Base-by-base conservation (phyloP, 1,140 invertebrate genomes). In the Oncopeltus fasciatus region DNA sequence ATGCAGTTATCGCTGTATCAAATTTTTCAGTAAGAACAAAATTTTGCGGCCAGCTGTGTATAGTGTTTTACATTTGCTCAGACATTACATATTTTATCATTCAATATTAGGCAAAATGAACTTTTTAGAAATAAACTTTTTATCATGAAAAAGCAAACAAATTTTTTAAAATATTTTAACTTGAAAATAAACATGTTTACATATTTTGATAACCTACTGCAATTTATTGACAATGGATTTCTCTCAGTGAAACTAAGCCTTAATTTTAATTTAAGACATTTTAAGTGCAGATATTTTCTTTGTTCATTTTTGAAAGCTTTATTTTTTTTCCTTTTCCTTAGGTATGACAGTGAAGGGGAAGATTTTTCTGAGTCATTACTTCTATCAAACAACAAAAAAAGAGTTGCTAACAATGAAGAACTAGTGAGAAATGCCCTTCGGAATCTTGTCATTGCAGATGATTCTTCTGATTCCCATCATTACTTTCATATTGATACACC, bases 401-500 rank as follows among this genome's bases (percentile, higher is more conserved):
- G 59, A 27, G 53, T 33, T 2, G 49, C 61, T 20, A 64, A 63
- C 29, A 66, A 63, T 16, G 67, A 67, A 21, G 67, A 68, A 53
- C 38, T 66, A 12, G 62, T 66, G 9, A 56, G 66, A 18, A 68
- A 66, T 66, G 68, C 67, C 56, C 61, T 69, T 4, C 64, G 61
- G 9, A 69, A 69, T 51, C 64, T 69, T 3, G 64, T 68, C 11
- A 67, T 68, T 12, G 29, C 67, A 20, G 67, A 68, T 51, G 65
- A 65, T 53, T 31, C 64, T 26, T 20, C 38, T 24, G 61, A 66
- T 24, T 43, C 33, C 16, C 59, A 59, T 53, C 57, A 61, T 21
- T 63, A 63, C 56, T 66, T 63, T 49, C 64, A 65, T 44, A 59
- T 65, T 29, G 60, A 65, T 3, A 27, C 20, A 14, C 49, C 49